Conservation (phyloP, 2,113 vertebrate genomes). For the Speoplatyrhinus poulsoni region DNA sequence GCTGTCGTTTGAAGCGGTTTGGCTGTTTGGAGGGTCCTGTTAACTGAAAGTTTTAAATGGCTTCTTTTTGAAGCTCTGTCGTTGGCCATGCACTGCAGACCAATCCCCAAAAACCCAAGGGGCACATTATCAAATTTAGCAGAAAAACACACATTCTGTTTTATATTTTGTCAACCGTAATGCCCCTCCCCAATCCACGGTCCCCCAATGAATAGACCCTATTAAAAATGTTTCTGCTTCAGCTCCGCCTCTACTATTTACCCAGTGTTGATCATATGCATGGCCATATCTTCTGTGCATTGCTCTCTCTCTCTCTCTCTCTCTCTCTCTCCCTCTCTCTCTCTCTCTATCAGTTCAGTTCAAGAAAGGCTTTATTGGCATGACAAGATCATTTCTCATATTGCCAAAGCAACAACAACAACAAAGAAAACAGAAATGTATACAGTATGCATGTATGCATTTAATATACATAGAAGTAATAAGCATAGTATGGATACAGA, state of each 20-base stretch:
- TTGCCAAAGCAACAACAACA: no score
- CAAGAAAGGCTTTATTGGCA: no score
- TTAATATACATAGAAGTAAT: no score
- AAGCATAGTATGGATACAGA: no score
- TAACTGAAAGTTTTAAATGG: slow-evolving; percentile 66
- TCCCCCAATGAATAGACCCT: slow-evolving; percentile 18
- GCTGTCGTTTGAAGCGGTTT: slow-evolving; percentile 71
- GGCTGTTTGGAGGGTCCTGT: slow-evolving; percentile 70
- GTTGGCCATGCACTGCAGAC: slow-evolving; percentile 38
- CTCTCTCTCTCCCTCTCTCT: no score
- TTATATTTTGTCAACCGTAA: slow-evolving; percentile 57
- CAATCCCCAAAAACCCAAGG: slow-evolving; percentile 59
- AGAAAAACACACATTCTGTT: slow-evolving; percentile 65
- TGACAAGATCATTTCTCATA: no score
- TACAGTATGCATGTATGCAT: no score
- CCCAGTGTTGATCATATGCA: slow-evolving; percentile 8
- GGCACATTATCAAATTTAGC: slow-evolving; percentile 70
- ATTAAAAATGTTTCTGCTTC: slow-evolving; percentile 11
- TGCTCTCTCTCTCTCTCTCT: no score
- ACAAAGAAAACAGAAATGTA: no score
- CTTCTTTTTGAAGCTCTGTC: slow-evolving; percentile 62
- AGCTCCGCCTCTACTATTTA: slow-evolving; percentile 20
- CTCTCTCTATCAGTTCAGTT: no score
- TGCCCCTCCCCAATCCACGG: slow-evolving; percentile 10
- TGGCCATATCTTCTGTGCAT: not conserved